phyloP scores from a whole-genome alignment of 2,113 vertebrate species.

The Camelus dromedarius region DNA sequence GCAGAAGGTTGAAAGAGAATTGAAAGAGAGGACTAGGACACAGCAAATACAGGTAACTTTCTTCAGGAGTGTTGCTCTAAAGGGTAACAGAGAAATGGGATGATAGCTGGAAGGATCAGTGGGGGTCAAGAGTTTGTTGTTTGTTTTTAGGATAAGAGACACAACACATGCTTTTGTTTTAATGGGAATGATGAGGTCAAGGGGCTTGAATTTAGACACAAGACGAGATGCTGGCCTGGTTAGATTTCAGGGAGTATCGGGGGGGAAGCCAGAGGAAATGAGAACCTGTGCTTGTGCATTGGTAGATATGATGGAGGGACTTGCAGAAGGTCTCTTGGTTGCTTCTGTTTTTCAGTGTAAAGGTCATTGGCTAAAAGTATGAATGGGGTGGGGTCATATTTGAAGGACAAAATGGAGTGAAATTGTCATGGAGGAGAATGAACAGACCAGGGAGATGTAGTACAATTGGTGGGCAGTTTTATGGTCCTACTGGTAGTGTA shows the following conservation, averaged over 20 bases:
- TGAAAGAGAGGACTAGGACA: neutral
- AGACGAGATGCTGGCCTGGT: neutral
- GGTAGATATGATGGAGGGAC: neutral
- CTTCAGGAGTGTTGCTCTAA: neutral
- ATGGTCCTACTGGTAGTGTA: neutral
- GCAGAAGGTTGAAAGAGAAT: neutral
- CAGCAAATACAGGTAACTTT: neutral
- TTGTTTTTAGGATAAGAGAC: neutral
- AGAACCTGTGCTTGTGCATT: neutral
- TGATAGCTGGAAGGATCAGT: neutral
- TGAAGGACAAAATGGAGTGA: neutral
- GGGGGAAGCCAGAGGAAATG: neutral
- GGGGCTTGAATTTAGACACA: neutral
- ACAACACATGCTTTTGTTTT: neutral
- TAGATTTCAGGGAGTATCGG: neutral
- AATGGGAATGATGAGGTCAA: neutral
- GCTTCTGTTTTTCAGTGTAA: neutral
- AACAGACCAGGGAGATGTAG: neutral
- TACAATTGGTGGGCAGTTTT: neutral
- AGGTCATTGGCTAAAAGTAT: neutral
- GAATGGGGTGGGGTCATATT: neutral
- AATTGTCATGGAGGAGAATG: neutral
- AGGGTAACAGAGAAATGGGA: neutral
- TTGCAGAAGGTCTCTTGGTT: neutral
- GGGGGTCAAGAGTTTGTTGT: neutral